phyloP scores from a whole-genome alignment of 2,888 invertebrate species.

The Trachelus stipa region DNA sequence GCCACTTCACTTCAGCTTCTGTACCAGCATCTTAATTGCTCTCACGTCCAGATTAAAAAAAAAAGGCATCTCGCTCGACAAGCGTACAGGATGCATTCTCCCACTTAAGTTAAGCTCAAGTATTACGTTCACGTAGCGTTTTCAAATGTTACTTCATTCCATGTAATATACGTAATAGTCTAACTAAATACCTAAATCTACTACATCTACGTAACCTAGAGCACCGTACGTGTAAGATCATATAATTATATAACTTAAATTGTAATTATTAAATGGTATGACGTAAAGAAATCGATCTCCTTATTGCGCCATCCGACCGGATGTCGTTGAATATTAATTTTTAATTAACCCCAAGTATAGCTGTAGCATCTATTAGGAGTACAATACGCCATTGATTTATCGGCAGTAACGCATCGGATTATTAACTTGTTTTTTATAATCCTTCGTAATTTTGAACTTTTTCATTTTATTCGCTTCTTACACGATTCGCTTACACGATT shows the following conservation, averaged over 20 bases:
- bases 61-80: constrained; percentile 1
- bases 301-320: background rate
- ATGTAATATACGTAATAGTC: constrained; percentile 67
- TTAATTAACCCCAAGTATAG: background rate
- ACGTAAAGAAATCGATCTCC: constrained; percentile 51
- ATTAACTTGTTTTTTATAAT: background rate
- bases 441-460: background rate
- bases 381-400: background rate
- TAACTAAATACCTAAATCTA: constrained; percentile 62
- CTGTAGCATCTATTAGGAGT: background rate
- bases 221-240: constrained; percentile 65
- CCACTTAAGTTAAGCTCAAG: constrained; percentile 62
- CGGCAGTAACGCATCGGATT: background rate
- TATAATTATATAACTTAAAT: constrained; percentile 66
- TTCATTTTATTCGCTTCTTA: background rate
- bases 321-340: background rate
- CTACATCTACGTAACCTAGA: constrained; percentile 65
- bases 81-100: constrained; percentile 44
- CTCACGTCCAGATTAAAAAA: background rate
- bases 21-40: background rate
- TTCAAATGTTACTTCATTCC: constrained; percentile 65
- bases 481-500: background rate
- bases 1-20: background rate
- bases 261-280: constrained; percentile 67
- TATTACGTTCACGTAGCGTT: constrained; percentile 66